Evolutionary conservation across 2,797 vertebrate genomes (phyloP).

Genomic region (Lycodopsis pacificus): DNA sequence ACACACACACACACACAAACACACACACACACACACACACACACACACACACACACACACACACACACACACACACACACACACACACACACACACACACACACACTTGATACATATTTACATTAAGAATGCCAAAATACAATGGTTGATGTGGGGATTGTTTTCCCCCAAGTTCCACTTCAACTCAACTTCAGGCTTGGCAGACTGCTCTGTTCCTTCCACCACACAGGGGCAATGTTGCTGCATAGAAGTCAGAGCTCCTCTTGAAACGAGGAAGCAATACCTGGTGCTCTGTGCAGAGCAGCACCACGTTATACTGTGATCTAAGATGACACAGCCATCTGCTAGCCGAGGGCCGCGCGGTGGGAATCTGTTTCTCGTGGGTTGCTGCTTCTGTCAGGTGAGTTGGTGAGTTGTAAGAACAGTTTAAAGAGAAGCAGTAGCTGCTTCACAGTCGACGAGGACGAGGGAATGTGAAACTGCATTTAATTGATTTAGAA

Average conservation of each 20-base stretch:
- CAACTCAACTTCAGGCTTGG: not conserved
- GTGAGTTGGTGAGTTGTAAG: conserved; percentile 21
- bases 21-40: too few relatives aligned
- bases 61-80: too few relatives aligned
- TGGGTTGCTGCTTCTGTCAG: conserved; percentile 10
- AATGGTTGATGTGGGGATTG: not conserved
- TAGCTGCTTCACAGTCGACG: not conserved
- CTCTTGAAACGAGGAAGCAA: not conserved
- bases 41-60: too few relatives aligned
- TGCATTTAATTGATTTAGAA: not conserved
- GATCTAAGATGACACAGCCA: conserved; percentile 61
- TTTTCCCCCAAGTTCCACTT: not conserved
- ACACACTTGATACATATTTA: too few relatives aligned
- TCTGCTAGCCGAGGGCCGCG: conserved; percentile 39
- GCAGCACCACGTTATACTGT: conserved; percentile 32
- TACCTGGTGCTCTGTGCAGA: conserved; percentile 3
- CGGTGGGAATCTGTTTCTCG: conserved; percentile 14
- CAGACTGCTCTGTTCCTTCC: not conserved
- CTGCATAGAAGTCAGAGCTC: conserved; percentile 10
- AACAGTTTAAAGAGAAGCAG: conserved; percentile 15
- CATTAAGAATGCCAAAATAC: not conserved
- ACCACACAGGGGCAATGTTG: conserved; percentile 79
- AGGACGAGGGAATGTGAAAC: not conserved
- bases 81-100: too few relatives aligned
- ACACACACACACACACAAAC: too few relatives aligned